Conservation (phyloP, 2,797 vertebrate species). For the Cynodonichthys magdalenae region DNA sequence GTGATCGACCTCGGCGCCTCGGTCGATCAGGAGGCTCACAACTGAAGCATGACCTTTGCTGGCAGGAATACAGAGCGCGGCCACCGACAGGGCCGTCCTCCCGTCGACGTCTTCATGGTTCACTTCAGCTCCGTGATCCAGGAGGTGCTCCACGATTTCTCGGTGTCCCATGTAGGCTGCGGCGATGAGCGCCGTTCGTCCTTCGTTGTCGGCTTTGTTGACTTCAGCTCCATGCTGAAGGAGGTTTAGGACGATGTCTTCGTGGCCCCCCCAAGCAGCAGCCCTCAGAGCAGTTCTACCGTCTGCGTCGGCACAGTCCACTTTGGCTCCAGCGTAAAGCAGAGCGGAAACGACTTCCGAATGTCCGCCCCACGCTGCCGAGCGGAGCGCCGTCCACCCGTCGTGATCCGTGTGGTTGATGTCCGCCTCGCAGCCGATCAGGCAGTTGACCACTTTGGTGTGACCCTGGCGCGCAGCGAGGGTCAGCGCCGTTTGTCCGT, state of each 20-base stretch:
- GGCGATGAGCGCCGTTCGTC: slow-evolving; percentile 94
- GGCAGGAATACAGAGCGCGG: slow-evolving; percentile 95
- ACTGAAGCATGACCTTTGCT: slow-evolving; percentile 96
- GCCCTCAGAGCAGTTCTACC: slow-evolving; percentile 94
- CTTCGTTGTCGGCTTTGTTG: slow-evolving; percentile 97
- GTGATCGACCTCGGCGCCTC: slow-evolving; percentile 95
- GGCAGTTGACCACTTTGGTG: slow-evolving; percentile 95
- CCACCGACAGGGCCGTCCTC: slow-evolving; percentile 93
- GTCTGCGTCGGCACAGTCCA: slow-evolving; percentile 95
- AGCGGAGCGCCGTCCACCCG: slow-evolving; percentile 95
- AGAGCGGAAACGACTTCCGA: slow-evolving; percentile 96
- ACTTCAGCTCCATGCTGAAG: slow-evolving; percentile 96
- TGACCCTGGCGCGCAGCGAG: slow-evolving; percentile 96
- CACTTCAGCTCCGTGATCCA: slow-evolving; percentile 94
- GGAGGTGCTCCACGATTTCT: slow-evolving; percentile 95
- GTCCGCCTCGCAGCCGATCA: slow-evolving; percentile 93
- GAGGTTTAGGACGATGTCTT: slow-evolving; percentile 96
- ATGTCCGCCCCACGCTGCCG: slow-evolving; percentile 97
- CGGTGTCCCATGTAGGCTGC: slow-evolving; percentile 98
- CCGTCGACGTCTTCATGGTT: slow-evolving; percentile 97
- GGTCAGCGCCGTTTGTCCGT: slow-evolving; percentile 95
- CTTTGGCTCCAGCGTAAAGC: slow-evolving; percentile 95
- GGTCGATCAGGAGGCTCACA: slow-evolving; percentile 94
- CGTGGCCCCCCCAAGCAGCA: slow-evolving; percentile 97
- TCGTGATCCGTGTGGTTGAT: slow-evolving; percentile 97